Base-by-base conservation (phyloP, 2,888 invertebrate species). In the Seladonia tumulorum region DNA sequence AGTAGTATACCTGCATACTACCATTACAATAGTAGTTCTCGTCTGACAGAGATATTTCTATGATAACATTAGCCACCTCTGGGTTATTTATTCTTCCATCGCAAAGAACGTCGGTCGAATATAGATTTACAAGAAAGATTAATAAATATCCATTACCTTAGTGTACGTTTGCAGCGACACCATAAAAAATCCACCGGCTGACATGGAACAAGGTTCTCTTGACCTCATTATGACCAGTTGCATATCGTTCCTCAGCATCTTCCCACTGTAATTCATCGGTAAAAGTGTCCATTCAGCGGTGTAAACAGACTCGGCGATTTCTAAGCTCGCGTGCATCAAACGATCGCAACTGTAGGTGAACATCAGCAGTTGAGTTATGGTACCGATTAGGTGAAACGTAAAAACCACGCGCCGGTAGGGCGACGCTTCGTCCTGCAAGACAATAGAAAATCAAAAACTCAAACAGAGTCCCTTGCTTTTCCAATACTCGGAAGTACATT, bases 151-250 rank as follows among this genome's bases (percentile, higher is more conserved):
- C 0, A 2, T 16, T 72, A 90, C 90, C 63, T n/a, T 76, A 12
- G 82, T 88, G 25, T 87, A 90, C 10, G 90, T 90, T 81, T 87
- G 82, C 72, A 90, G 12, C 0, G 90, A 88, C 4, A 90, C 85
- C 0, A 70, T 29, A 22, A 84, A 88, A 68, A 87, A 90, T 75
- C 86, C 86, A 2, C 63, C 66, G 22, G 84, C 90, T 1, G 87
- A 84, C 22, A 89, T n/a, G n/a, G 73, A 76, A n/a, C 79, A 89
- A 12, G 90, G 81, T 1, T 77, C 73, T 5, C 53, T 63, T 0
- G 90, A 78, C 47, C 90, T 86, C 72, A 88, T 79, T 18, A 90
- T 88, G 2, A 91, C 47, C 12, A 92, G 74, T 29, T 77, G 72
- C 4, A 92, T 14, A 70, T 89, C 87, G 42, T 60, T 82, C 1